These are phyloP conservation scores for Psilopsiagon aymara DNA, from an alignment of 2,113 vertebrate genomes.

Conservation along the genomic window DNA sequence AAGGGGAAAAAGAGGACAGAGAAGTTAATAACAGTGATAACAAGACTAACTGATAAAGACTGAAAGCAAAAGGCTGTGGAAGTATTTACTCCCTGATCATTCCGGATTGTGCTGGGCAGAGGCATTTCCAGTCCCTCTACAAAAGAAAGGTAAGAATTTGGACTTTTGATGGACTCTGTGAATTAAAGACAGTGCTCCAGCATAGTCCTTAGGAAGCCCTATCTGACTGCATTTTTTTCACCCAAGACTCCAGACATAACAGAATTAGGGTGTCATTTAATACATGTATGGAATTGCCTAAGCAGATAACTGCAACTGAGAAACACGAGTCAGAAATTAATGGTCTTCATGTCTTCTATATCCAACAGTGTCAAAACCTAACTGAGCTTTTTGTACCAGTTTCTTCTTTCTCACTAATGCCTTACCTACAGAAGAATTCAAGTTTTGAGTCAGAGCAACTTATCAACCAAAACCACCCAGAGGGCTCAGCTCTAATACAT, in stretches of 20 bases:
- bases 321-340: background rate
- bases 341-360: background rate
- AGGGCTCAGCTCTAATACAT: background rate
- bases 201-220: background rate
- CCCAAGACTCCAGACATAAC: background rate
- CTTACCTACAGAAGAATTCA: background rate
- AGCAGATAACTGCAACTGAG: background rate
- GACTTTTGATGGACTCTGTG: background rate
- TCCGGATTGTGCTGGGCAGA: background rate
- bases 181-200: background rate
- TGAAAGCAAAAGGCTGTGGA: background rate
- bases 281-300: background rate
- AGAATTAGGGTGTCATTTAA: background rate
- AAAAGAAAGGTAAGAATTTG: background rate
- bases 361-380: background rate
- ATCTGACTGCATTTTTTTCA: background rate
- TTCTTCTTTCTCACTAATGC: background rate
- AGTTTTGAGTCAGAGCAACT: background rate
- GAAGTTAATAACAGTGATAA: background rate
- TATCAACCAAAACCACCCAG: background rate
- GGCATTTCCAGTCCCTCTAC: background rate
- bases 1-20: background rate
- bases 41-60: background rate
- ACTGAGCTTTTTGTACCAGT: background rate
- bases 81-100: background rate